Base-by-base conservation (phyloP, 2,797 vertebrate genomes). In the Oreonectes daqikongensis region DNA sequence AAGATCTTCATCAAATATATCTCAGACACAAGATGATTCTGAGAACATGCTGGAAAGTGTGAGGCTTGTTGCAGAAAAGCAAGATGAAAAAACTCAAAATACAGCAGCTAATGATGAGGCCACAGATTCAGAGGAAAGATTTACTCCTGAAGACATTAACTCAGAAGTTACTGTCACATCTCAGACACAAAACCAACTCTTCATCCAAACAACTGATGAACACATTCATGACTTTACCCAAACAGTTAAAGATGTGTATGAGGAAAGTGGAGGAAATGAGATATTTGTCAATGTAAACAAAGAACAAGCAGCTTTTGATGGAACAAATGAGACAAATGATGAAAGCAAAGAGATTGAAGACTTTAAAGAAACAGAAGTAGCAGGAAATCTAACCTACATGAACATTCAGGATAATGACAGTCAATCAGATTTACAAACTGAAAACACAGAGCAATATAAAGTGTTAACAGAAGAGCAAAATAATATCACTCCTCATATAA, bases 311-410 rank as follows among this genome's bases (percentile, higher is more conserved):
- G 12, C 44, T 17, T 17, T 46, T 18, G 17, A 46, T 17, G 6
- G 14, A 18, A n/a, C n/a, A 3, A n/a, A 32, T n/a, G 5, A 18
- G 28, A 24, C 48, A 17, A 32, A 68, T 52, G 20, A 50, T n/a
- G 69, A 24, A 53, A 64, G 67, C 28, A 30, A 32, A 69, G 55
- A 66, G 42, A 40, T 12, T n/a, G 60, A 24, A 60, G 59, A 71
- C 30, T 69, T 42, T 17, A 67, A 53, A n/a, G 11, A 71, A 53
- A 40, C 7, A 28, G 63, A 20, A 50, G 48, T 1, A 24, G 42
- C n/a, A 63, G 40, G 44, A 69, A 24, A 67, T 24, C 32, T 61
- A 66, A 40, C 1, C 42, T 42, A 20, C 22, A 30, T 59, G 2
- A 59, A 30, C 26, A 30, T 18, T 59, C 26, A 59, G 55, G 26